Base-by-base conservation (phyloP, 2,113 vertebrate species). In the Dascyllus trimaculatus region DNA sequence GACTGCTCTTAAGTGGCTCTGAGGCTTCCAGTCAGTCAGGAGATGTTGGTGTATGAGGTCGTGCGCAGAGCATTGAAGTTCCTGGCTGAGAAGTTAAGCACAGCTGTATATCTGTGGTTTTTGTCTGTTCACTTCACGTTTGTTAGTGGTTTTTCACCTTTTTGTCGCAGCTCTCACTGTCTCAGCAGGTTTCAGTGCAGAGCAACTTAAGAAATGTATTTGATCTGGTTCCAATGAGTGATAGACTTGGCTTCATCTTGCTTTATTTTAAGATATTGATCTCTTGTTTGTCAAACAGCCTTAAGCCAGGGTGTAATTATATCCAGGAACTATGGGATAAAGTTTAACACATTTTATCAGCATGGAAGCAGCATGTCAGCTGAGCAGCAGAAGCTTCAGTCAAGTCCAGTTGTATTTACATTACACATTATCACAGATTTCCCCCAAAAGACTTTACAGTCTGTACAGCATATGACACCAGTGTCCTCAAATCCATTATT, bases 11-110 rank as follows among this genome's bases (percentile, higher is more conserved):
- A 85, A 88, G 84, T 85, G 81, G 81, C 73, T 65, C 43, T 59
- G 70, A 66, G 76, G 10, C 75, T 92, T 90, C 79, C 88, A 81
- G 89, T 86, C 85, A 88, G 78, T 77, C 82, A 75, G 60, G 35
- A 75, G 74, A 67, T 62, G 73, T 1, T 25, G 26, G 10, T 11
- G 72, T 59, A 45, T 9, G 59, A 73, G 58, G 75, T 72, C 26
- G 40, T 83, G 70, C 53, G 70, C 29, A 8, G 17, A 26, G 19
- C 56, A 52, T 71, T 67, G 53, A 54, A 29, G 58, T 40, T 51
- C 21, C 61, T 2, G 53, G 22, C 59, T 59, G 71, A 70, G 67
- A 71, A 54, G 40, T 82, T 69, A n/a, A 74, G 53, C 58, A 21
- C 57, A 49, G 66, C 57, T 58, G 22, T 52, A 18, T 11, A 46